Base-by-base conservation (phyloP, 2,888 invertebrate genomes). In the Belgica antarctica region DNA sequence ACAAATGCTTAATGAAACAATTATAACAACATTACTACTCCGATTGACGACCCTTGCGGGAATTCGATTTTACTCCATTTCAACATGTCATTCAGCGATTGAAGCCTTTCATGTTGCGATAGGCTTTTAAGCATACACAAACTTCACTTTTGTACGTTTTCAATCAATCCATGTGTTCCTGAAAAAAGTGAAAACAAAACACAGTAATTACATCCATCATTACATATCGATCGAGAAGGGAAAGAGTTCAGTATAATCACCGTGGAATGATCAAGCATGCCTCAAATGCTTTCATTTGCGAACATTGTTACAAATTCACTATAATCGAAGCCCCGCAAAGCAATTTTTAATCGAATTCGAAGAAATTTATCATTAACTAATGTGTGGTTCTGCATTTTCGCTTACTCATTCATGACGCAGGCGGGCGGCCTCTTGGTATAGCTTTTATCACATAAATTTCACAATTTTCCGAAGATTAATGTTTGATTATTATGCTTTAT, bases 291-390 rank as follows among this genome's bases (percentile, higher is more conserved):
- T 41, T 41, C 41, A 15, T 41, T 12, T 15, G 41, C 41, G 41
- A 15, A n/a, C n/a, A n/a, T n/a, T n/a, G 10, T 5, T 41, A 41
- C 41, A 41, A 15, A n/a, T 41, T n/a, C n/a, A n/a, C n/a, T n/a
- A n/a, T n/a, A n/a, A n/a, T 41, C 41, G n/a, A 12, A 12, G 12
- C 34, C 41, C 41, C 41, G 41, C 41, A 41, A 41, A 41, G n/a
- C 41, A 41, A 41, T 41, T 41, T 41, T 12, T 41, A 41, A 41
- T 41, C 41, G 41, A 41, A 31, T n/a, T 41, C 41, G n/a, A n/a
- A n/a, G n/a, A n/a, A n/a, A n/a, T n/a, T n/a, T n/a, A n/a, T n/a
- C n/a, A n/a, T n/a, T n/a, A n/a, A n/a, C n/a, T n/a, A n/a, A n/a
- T n/a, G n/a, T n/a, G n/a, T n/a, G n/a, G n/a, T n/a, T n/a, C n/a